Evolutionary conservation across 2,113 vertebrate species (phyloP), one percentile per base, ranked within the genome.

Genomic region (Scomber scombrus): DNA sequence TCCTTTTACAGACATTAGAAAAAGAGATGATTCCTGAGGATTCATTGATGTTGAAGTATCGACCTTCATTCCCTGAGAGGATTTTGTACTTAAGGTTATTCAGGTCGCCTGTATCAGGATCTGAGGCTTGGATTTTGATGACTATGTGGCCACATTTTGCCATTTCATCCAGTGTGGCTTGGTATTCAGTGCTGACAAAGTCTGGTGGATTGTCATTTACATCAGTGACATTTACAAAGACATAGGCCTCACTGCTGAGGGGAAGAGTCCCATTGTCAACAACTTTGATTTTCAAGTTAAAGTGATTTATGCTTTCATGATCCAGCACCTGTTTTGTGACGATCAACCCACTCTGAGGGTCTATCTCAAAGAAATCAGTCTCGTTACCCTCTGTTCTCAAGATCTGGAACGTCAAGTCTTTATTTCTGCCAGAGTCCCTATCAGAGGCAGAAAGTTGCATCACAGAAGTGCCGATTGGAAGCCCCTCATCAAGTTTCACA

Each of bases 1-100:
- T 96, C 88, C 94, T 97, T 88, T 95, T 96, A 89, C 98, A 99
- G 52, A 96, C 95, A 54, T 98, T 99, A 2, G 96, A 95, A 89
- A 97, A 97, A 9, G 97, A 98, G 89, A 99, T 97, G 29, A 99
- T 95, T 23, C 98, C 98, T 0, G 98, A 97, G n/a, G 97, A 95
- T 68, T 96, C 95, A 14, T 99, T 97, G 58, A 99, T 98, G 75
- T 95, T 93, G 85, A 99, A 99, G 81, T 97, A 97, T 31, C 97
- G 94, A 8, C 96, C 96, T 73, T 97, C 95, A 12, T 99, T 99
- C 4, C 98, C 98, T 0, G 97, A 97, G 45, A 98, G 94, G 77
- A 99, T 99, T 86, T 97, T 95, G 0, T 99, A 99, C 49, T 97
- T 95, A 60, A 99, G 93, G 5, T 92, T 93, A 21, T 95, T 93